Conservation (phyloP, 1,140 invertebrate species). For the Spodoptera frugiperda region DNA sequence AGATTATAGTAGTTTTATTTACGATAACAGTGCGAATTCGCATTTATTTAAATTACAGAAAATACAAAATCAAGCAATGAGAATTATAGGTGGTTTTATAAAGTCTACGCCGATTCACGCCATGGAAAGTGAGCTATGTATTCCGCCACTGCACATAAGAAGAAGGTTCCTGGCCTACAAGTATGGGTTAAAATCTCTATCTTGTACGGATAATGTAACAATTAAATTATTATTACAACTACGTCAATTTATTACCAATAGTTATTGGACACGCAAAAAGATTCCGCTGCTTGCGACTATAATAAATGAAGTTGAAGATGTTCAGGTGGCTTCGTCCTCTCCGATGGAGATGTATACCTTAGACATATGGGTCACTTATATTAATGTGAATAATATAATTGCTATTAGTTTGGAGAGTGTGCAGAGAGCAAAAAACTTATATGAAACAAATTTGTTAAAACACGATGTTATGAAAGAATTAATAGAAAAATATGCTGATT, state of each 20-base stretch:
- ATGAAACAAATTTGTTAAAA: too few species aligned
- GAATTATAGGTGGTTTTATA: conserved; percentile 52
- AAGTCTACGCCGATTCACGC: conserved; percentile 50
- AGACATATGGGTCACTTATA: conserved; percentile 4
- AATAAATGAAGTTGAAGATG: neutral
- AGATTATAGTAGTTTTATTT: too few species aligned
- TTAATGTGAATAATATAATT: neutral
- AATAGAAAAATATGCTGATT: too few species aligned
- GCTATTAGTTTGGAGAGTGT: too few species aligned
- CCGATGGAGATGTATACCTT: neutral
- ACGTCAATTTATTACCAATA: neutral
- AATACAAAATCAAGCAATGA: conserved; percentile 50
- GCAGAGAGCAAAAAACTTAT: too few species aligned
- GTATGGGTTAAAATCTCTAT: neutral
- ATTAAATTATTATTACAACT: neutral
- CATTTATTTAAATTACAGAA: conserved; percentile 13
- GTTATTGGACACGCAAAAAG: conserved; percentile 1
- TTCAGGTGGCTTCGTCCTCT: neutral
- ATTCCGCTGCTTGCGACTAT: neutral
- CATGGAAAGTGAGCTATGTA: conserved; percentile 50
- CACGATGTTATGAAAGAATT: too few species aligned
- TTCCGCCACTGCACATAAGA: conserved; percentile 45
- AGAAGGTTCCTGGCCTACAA: conserved; percentile 48
- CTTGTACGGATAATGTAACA: neutral
- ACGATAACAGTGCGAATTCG: too few species aligned